phyloP scores from a whole-genome alignment of 2,797 vertebrate species.

The Anisognathus igniventris region DNA sequence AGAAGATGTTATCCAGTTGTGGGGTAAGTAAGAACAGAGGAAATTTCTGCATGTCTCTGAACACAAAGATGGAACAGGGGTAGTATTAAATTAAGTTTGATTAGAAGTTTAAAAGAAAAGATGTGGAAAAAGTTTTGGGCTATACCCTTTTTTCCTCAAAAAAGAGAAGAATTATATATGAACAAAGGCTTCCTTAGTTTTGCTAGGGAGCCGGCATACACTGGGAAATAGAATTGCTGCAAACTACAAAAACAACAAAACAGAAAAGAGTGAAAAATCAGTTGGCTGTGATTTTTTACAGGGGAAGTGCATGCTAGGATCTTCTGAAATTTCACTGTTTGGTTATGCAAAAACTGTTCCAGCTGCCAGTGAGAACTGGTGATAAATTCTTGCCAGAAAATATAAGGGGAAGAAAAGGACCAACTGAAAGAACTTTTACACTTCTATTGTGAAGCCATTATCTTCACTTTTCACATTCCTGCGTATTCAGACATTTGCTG shows the following conservation, averaged over 20 bases:
- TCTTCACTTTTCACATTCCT: not conserved
- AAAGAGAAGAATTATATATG: not conserved
- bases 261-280: not conserved
- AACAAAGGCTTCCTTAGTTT: not conserved
- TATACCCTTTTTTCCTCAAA: not conserved
- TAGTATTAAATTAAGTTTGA: not conserved
- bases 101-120: not conserved
- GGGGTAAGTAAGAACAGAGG: not conserved
- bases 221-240: not conserved
- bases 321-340: not conserved
- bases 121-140: not conserved
- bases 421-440: not conserved
- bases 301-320: not conserved
- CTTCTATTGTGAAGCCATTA: not conserved
- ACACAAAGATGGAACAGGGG: not conserved
- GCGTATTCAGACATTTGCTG: not conserved
- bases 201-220: not conserved
- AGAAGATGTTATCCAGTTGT: not conserved
- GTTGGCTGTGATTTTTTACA: not conserved
- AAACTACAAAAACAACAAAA: not conserved
- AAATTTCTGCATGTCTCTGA: not conserved
- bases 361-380: not conserved
- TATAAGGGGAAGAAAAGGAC: not conserved
- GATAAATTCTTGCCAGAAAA: not conserved
- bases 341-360: not conserved